phyloP scores from a whole-genome alignment of 1,140 invertebrate genomes.

The Papilio helenus region DNA sequence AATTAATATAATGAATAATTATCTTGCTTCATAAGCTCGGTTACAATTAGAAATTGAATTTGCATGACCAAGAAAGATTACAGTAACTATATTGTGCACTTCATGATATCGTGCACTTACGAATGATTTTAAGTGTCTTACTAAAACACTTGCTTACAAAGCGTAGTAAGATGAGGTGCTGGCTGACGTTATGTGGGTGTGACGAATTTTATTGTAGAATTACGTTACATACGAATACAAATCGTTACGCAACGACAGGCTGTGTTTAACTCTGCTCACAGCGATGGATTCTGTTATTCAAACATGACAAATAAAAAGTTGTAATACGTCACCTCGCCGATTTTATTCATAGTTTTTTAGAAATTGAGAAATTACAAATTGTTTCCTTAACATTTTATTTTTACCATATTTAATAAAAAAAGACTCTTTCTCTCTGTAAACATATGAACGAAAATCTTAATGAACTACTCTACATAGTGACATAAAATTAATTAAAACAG shows the following conservation, averaged over 20 bases:
- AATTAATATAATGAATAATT: no score
- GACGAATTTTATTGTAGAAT: slow-evolving; percentile 52
- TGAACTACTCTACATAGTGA: not conserved
- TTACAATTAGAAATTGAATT: no score
- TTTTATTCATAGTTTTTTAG: slow-evolving; percentile 1
- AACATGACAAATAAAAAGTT: slow-evolving; percentile 21
- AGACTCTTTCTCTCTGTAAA: no score
- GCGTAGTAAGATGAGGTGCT: slow-evolving; percentile 41
- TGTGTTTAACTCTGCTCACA: slow-evolving; percentile 28
- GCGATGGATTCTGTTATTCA: slow-evolving; percentile 29
- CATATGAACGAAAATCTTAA: not conserved
- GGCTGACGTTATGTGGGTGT: slow-evolving; percentile 44
- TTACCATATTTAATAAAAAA: no score
- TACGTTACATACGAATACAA: slow-evolving; percentile 40
- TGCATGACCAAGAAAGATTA: no score
- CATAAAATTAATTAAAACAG: not conserved
- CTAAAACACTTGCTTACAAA: slow-evolving; percentile 25
- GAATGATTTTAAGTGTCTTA: not conserved
- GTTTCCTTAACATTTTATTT: not conserved
- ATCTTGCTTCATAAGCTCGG: no score
- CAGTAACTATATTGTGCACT: not conserved
- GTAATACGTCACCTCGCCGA: not conserved
- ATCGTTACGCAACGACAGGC: slow-evolving; percentile 43
- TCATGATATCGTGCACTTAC: not conserved
- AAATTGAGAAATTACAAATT: not conserved